Evolutionary conservation across 1,140 invertebrate species (phyloP), one percentile per base, ranked within the genome.

Genomic region (Samia ricini): DNA sequence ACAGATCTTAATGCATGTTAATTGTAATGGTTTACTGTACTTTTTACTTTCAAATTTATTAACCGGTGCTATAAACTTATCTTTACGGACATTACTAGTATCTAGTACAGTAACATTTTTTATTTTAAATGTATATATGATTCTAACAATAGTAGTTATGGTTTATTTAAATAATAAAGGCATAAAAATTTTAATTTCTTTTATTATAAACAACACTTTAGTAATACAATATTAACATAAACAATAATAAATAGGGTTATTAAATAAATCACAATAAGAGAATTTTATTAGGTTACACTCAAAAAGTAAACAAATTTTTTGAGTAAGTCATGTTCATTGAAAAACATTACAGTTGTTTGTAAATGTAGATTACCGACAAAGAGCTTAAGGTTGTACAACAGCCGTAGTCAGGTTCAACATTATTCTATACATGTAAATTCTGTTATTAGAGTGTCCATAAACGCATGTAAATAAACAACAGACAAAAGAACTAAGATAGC

Each of bases 1-100:
- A 15, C 81, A 92, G 15, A 92, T 95, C 60, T 92, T 94, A 49
- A 89, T 93, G 73, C 92, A 92, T 48, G 91, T 96, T 24, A 95
- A 95, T 88, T 93, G 93, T 56, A 96, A 96, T 89, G 95, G 95
- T 10, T 84, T 98, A 24, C 66, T 93, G 18, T 96, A 95, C 79
- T 98, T 98, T 83, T 82, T 98, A 42, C 42, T 95, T 1, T 92
- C 93, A 2, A 98, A 98, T 91, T 36, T 98, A 19, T 76, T 95
- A 8, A 98, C 96, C 21, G 97, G 97, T 42, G 60, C 94, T 22
- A 90, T 98, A 12, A 98, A 98, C 90, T 85, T 96, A 71, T 83
- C 82, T 22, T 83, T 96, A 12, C 85, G 92, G 65, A 95, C 95
- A 48, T 76, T 94, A 55, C 86, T 92, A 50, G 75, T 93, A 4